Evolutionary conservation across 1,140 invertebrate genomes (phyloP).

Genomic region (Dreissena rostriformis): DNA sequence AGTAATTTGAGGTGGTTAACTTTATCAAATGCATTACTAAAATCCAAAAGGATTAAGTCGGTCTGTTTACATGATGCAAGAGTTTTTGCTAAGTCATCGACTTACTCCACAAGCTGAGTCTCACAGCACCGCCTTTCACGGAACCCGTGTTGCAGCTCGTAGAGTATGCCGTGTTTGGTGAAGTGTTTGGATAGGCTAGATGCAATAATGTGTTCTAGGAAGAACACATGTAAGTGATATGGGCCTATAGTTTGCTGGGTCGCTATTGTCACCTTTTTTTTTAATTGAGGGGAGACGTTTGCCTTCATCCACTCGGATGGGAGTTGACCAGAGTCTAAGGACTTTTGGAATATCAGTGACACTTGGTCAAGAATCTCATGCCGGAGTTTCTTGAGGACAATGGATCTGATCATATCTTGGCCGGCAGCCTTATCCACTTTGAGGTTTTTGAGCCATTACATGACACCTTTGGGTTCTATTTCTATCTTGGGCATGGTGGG

Average conservation of each 20-base stretch:
- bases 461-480: conserved; percentile 17
- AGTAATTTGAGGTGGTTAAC: conserved; percentile 36
- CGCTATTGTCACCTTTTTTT: conserved; percentile 48
- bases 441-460: conserved; percentile 28
- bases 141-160: conserved; percentile 58
- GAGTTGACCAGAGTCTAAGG: conserved; percentile 21
- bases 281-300: conserved; percentile 39
- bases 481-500: conserved; percentile 16
- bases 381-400: conserved; percentile 47
- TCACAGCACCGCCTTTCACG: conserved; percentile 30
- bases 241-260: conserved; percentile 41
- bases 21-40: conserved; percentile 45
- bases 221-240: conserved; percentile 48
- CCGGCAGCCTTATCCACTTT: conserved; percentile 47
- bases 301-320: conserved; percentile 37
- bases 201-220: conserved; percentile 49
- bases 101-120: conserved; percentile 17
- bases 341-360: conserved; percentile 32
- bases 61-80: conserved; percentile 10
- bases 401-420: conserved; percentile 45
- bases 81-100: not conserved
- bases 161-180: conserved; percentile 51
- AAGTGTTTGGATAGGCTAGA: conserved; percentile 35
- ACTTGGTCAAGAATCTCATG: conserved; percentile 19
- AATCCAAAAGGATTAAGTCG: conserved; percentile 48